phyloP scores from a whole-genome alignment of 2,113 vertebrate species.

The Sylvietta virens region DNA sequence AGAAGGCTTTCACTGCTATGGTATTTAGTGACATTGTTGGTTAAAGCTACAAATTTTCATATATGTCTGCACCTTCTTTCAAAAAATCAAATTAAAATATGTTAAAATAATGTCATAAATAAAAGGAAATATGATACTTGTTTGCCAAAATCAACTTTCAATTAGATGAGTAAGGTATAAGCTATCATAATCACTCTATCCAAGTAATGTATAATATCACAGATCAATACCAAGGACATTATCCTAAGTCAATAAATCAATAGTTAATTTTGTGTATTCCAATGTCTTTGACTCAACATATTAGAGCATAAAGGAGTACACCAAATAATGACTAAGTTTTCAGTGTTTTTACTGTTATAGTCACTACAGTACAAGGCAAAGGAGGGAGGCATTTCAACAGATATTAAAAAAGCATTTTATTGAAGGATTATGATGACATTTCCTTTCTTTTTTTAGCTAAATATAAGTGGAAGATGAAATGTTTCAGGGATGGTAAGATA shows the following conservation, averaged over 20 bases:
- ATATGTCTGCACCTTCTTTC: not conserved
- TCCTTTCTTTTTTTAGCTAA: not conserved
- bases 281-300: not conserved
- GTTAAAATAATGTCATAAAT: not conserved
- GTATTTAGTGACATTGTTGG: not conserved
- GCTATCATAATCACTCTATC: not conserved
- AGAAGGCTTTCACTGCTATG: not conserved
- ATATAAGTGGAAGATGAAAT: not conserved
- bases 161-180: not conserved
- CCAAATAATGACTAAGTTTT: not conserved
- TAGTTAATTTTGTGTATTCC: slow-evolving; percentile 1
- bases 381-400: not conserved
- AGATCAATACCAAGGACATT: not conserved
- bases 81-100: not conserved
- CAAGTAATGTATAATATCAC: not conserved
- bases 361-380: not conserved
- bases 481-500: not conserved
- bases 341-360: not conserved
- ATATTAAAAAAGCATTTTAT: not conserved
- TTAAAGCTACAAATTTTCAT: not conserved
- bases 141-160: not conserved
- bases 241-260: not conserved
- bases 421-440: not conserved
- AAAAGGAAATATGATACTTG: not conserved
- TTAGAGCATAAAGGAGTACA: not conserved